Base-by-base conservation (phyloP, 2,113 vertebrate species). In the Myotis yumanensis region DNA sequence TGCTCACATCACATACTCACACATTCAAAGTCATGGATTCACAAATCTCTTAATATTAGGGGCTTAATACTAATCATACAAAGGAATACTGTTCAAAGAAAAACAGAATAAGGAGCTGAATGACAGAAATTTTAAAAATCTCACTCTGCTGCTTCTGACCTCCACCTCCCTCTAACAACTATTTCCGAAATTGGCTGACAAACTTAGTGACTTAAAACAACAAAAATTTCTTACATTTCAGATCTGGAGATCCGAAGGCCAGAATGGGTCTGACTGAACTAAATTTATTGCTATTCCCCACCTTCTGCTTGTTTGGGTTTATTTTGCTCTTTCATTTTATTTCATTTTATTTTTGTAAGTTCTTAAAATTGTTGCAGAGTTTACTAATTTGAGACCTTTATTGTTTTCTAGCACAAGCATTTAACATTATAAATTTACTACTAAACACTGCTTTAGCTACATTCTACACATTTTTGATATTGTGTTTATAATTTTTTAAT, bases 11-110 rank as follows among this genome's bases (percentile, higher is more conserved):
- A 77, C 37, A 72, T 73, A 59, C 28, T 86, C 23, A 81, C 14
- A 77, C 85, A 91, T 91, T 91, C 68, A 83, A 82, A 72, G n/a
- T 69, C 90, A 93, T 11, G 8, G 6, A 95, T 82, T 92, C 43
- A 82, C 52, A 86, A 93, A 73, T 86, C n/a, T 51, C 90, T 94
- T 90, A 89, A 90, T 86, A 82, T 54, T 76, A 85, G 6, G 20
- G 46, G 52, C 37, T 96, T 93, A 96, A 48, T n/a, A 62, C 6
- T 69, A 82, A 89, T 82, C 64, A 77, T 30, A n/a, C 32, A 89
- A 92, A 51, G 23, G 22, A 32, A 82, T 35, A 83, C 4, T 94
- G 3, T 40, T 92, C 32, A 68, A 81, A 40, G 25, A 73, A 73
- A 88, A 77, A 90, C 7, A 86, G 43, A 76, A 20, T 82, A 94